Conservation (phyloP, 2,888 invertebrate species). For the Adelphocoris suturalis region DNA sequence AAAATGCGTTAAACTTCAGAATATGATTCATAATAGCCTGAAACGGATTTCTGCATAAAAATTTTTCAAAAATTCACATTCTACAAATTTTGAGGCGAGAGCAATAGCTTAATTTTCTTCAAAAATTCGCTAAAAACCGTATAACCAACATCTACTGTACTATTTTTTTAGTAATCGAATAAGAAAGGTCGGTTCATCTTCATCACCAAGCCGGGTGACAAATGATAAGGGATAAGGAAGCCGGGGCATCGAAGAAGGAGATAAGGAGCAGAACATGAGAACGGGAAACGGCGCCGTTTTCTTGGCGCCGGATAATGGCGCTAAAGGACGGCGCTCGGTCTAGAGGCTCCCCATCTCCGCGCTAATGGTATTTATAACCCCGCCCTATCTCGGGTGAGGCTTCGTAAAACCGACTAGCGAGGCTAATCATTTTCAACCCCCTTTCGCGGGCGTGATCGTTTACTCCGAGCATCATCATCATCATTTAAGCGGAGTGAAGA, state of each 20-base stretch:
- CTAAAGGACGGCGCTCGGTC: background rate
- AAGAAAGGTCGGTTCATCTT: too few species aligned
- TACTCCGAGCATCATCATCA: background rate
- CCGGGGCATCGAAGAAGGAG: background rate
- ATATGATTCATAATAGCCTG: too few species aligned
- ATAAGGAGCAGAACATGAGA: background rate
- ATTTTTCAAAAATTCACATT: too few species aligned
- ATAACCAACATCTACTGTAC: too few species aligned
- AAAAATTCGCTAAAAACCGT: too few species aligned
- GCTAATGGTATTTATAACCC: conserved; percentile 1
- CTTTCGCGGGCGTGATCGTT: background rate
- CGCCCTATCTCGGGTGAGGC: background rate
- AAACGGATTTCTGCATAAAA: too few species aligned
- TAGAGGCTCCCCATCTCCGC: background rate
- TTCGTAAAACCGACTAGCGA: background rate
- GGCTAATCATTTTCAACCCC: background rate
- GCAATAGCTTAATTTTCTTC: too few species aligned
- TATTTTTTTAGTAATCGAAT: too few species aligned
- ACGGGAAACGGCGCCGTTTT: background rate
- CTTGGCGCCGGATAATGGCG: background rate
- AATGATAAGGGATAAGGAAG: too few species aligned
- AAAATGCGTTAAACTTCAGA: too few species aligned
- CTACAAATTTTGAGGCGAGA: too few species aligned
- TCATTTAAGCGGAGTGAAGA: background rate
- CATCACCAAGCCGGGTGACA: too few species aligned